Conservation (phyloP, 2,888 invertebrate species). For the Netelia inedita region DNA sequence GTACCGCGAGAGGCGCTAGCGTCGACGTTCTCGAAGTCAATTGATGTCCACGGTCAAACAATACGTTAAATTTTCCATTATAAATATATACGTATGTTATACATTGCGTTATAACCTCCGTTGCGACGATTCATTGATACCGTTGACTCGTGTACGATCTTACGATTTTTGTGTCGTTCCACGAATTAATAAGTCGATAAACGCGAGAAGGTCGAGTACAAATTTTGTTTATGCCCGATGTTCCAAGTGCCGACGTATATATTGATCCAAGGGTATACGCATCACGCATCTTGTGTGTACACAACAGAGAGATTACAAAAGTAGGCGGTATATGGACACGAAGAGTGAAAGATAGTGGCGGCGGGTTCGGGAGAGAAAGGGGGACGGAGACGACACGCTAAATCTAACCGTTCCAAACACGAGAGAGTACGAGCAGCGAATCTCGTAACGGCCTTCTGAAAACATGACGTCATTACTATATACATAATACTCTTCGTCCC, state of each 20-base stretch:
- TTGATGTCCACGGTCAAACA: neutral
- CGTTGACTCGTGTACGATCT: neutral
- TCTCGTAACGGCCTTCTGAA: slow-evolving; percentile 66
- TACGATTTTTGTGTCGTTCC: neutral
- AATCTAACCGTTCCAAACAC: slow-evolving; percentile 72
- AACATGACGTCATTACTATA: slow-evolving; percentile 76
- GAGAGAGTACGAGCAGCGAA: slow-evolving; percentile 69
- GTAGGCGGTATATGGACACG: neutral
- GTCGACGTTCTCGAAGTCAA: neutral
- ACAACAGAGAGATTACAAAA: slow-evolving; percentile 8
- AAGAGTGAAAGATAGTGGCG: slow-evolving; percentile 1
- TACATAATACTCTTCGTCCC: slow-evolving; percentile 33
- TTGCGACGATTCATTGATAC: neutral
- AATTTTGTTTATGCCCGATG: no score
- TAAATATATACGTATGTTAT: neutral
- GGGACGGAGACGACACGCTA: slow-evolving; percentile 71
- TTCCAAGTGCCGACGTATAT: neutral
- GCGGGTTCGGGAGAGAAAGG: neutral
- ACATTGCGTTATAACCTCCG: neutral
- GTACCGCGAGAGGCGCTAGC: neutral
- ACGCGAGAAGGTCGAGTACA: no score
- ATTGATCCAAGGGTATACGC: neutral
- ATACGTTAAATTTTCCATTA: neutral
- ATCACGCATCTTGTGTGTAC: neutral
- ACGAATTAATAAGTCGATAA: no score